Conservation (phyloP, 2,888 invertebrate species). For the Zygogramma bicolorata region DNA sequence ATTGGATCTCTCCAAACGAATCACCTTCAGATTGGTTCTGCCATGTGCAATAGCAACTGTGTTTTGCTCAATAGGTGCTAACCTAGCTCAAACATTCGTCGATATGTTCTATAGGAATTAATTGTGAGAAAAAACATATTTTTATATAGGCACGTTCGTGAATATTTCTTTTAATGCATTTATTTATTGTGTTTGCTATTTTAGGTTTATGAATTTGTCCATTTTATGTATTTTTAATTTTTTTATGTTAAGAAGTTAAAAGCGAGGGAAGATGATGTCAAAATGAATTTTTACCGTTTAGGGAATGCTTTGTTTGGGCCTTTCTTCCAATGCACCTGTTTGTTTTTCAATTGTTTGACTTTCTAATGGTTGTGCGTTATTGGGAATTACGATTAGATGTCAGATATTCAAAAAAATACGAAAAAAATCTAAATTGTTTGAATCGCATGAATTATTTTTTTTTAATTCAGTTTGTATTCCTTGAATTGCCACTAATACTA, state of each 20-base stretch:
- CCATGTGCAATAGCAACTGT: slow-evolving; percentile 37
- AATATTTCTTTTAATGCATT: background rate
- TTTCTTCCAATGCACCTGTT: background rate
- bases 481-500: slow-evolving; percentile 17
- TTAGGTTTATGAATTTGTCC: slow-evolving; percentile 2
- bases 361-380: background rate
- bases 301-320: background rate
- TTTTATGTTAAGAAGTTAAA: background rate
- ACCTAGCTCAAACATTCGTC: slow-evolving; percentile 32
- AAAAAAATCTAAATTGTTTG: background rate
- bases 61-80: slow-evolving; percentile 36
- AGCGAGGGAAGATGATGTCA: no score
- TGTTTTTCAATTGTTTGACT: slow-evolving; percentile 3
- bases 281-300: no score
- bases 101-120: background rate
- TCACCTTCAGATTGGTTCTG: background rate
- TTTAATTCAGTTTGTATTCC: slow-evolving; percentile 10
- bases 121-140: background rate
- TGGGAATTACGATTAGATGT: background rate
- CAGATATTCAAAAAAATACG: background rate
- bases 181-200: slow-evolving; percentile 2
- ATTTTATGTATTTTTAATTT: background rate
- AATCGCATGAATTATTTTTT: slow-evolving; percentile 1
- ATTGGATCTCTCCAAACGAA: slow-evolving; percentile 20
- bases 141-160: background rate